Base-by-base conservation (phyloP, 2,113 vertebrate species). In the Origma solitaria region DNA sequence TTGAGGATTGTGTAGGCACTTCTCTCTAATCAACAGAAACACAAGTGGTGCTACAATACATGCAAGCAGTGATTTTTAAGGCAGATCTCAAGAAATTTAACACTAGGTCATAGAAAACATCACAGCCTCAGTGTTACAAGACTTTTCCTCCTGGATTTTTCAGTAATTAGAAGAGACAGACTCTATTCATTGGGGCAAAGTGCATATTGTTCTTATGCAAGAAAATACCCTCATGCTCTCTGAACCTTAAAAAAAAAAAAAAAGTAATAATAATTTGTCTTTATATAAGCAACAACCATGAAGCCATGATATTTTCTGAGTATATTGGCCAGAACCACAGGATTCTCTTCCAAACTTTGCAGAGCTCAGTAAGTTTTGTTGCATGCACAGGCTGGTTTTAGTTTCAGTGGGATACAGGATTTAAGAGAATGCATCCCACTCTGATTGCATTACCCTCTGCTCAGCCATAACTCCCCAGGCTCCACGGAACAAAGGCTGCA, bases 21-120 rank as follows among this genome's bases (percentile, higher is more conserved):
- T 90, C 89, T 82, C 77, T 91, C 69, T 28, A 71, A 88, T 91
- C 89, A 72, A 66, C 88, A 92, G 84, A 91, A 95, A 82, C 45
- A 53, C 68, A 45, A 35, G 35, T 53, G 68, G 38, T 58, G 20
- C 47, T 81, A 3, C 27, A 82, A 24, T 62, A 15, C 82, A 65
- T 77, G 54, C 50, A 93, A 92, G 89, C 30, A 86, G 25, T 71
- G 57, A 47, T 86, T 78, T 92, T 86, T 60, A 40, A 72, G 56
- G 37, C 68, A 79, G 57, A 57, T 76, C 28, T 80, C 78, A 84
- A 44, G 11, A 15, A 82, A 76, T 21, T 57, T 76, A 87, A 64
- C n/a, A 38, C 57, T 31, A 78, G 84, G 5, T 62, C 33, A 50
- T 31, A 69, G 42, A 30, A 62, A 76, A 61, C 1, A 2, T 31